Conservation (phyloP, 1,140 invertebrate genomes). For the Ooceraea biroi region DNA sequence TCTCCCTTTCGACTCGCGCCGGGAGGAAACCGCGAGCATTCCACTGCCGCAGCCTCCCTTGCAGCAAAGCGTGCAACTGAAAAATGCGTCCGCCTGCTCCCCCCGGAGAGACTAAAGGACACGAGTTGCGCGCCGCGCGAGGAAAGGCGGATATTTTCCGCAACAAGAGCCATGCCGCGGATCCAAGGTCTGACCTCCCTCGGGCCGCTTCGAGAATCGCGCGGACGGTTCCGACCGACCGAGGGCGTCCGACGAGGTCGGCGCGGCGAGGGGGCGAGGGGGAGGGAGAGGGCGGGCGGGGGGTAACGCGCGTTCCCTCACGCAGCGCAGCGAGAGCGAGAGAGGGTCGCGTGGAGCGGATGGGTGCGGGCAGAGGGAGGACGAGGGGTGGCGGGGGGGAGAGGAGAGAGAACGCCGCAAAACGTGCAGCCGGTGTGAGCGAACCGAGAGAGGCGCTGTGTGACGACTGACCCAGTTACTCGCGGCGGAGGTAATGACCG, state of each 20-base stretch:
- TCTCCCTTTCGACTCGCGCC: not conserved
- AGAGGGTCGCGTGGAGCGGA: not conserved
- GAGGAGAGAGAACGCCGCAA: conserved; percentile 69
- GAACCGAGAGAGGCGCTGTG: conserved; percentile 82
- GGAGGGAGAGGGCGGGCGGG: conserved; percentile 20
- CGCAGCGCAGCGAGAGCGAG: conserved; percentile 32
- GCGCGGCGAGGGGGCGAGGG: conserved; percentile 47
- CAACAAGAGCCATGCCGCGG: conserved; percentile 39
- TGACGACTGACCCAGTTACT: conserved; percentile 87
- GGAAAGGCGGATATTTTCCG: conserved; percentile 68
- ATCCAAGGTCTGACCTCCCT: conserved; percentile 74
- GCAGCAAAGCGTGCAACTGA: not conserved
- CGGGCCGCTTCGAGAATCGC: conserved; percentile 68
- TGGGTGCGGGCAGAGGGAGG: not conserved
- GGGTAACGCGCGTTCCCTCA: not conserved
- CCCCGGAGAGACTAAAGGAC: not conserved
- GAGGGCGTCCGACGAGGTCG: not conserved
- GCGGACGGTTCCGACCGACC: conserved; percentile 65
- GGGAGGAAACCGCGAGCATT: not conserved
- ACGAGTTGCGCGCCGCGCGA: conserved; percentile 19
- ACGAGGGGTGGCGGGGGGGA: not conserved
- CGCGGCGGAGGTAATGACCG: conserved; percentile 86
- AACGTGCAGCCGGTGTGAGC: conserved; percentile 81
- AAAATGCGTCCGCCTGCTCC: not conserved
- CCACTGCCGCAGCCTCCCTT: too few species aligned